A percentile compares a stretch with the other conserved stretches of the same genome.
Evolutionary conservation across 2,797 vertebrate species (phyloP).

Genomic region (Intellagama lesueurii): DNA sequence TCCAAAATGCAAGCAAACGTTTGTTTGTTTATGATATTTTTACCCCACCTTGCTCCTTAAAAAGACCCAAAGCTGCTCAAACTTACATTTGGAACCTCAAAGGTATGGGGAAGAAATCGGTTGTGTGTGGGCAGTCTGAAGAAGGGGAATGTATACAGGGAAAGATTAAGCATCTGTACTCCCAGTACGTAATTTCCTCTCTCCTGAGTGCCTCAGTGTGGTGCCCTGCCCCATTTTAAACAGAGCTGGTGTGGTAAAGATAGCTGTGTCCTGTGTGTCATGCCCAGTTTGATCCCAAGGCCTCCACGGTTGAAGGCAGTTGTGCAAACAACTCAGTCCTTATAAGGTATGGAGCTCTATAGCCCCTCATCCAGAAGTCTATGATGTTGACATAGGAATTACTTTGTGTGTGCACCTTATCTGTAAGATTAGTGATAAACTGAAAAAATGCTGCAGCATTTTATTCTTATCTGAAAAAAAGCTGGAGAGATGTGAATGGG

Average conservation of each 20-base stretch:
- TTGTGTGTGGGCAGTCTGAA: neutral
- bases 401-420: constrained; percentile 55
- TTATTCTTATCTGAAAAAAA: constrained; percentile 63
- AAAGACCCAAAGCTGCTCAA: too few relatives aligned
- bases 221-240: neutral
- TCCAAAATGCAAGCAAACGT: neutral
- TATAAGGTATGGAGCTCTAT: constrained; percentile 55
- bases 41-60: too few relatives aligned
- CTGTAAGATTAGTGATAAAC: constrained; percentile 47
- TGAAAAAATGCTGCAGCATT: constrained; percentile 55
- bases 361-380: constrained; percentile 32
- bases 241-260: neutral
- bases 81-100: neutral
- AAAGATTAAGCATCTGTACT: neutral
- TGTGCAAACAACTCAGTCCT: constrained; percentile 32
- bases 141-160: neutral
- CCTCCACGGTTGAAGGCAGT: constrained; percentile 5
- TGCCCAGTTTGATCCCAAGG: neutral
- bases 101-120: neutral
- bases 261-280: neutral
- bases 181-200: neutral
- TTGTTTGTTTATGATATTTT: too few relatives aligned
- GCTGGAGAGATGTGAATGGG: constrained; percentile 38
- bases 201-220: neutral
- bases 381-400: constrained; percentile 59